Conservation (phyloP, 2,888 invertebrate species). For the Trypoxylon attenuatum region DNA sequence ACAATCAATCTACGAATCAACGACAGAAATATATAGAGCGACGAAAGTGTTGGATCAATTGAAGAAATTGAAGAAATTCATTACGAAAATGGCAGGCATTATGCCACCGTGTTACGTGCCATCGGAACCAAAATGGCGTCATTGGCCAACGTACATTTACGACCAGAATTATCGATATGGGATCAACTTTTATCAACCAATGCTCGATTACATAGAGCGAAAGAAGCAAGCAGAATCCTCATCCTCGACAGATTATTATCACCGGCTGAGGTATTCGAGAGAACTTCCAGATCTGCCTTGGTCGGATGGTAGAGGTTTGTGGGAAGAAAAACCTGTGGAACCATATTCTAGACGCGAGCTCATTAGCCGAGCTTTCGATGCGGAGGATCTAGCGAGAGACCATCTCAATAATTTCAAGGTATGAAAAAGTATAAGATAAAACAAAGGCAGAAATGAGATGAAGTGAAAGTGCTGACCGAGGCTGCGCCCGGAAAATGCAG, state of each 20-base stretch:
- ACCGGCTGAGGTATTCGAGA: slow-evolving; percentile 39
- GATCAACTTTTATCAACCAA: slow-evolving; percentile 90
- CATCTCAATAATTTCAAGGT: slow-evolving; percentile 79
- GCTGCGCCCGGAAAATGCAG: slow-evolving; percentile 25
- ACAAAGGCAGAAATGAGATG: slow-evolving; percentile 6
- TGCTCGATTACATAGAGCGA: slow-evolving; percentile 88
- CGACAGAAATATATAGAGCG: neutral
- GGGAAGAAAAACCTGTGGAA: slow-evolving; percentile 80
- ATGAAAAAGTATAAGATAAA: slow-evolving; percentile 27
- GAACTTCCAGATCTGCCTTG: slow-evolving; percentile 82
- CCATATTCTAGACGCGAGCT: slow-evolving; percentile 83
- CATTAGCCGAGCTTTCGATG: slow-evolving; percentile 80
- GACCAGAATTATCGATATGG: slow-evolving; percentile 90
- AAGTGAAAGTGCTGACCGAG: slow-evolving; percentile 1
- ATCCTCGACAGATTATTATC: neutral
- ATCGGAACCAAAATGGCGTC: slow-evolving; percentile 68
- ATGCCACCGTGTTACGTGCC: slow-evolving; percentile 67
- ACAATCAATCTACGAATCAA: neutral
- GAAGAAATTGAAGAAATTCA: slow-evolving; percentile 5
- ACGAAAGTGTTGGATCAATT: neutral
- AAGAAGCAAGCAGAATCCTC: slow-evolving; percentile 70
- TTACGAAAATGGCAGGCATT: slow-evolving; percentile 59
- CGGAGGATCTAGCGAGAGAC: slow-evolving; percentile 82
- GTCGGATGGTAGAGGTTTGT: slow-evolving; percentile 69
- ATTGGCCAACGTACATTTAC: slow-evolving; percentile 80